Evolutionary conservation across 2,113 vertebrate species (phyloP).

Genomic region (Donacobius atricapilla): DNA sequence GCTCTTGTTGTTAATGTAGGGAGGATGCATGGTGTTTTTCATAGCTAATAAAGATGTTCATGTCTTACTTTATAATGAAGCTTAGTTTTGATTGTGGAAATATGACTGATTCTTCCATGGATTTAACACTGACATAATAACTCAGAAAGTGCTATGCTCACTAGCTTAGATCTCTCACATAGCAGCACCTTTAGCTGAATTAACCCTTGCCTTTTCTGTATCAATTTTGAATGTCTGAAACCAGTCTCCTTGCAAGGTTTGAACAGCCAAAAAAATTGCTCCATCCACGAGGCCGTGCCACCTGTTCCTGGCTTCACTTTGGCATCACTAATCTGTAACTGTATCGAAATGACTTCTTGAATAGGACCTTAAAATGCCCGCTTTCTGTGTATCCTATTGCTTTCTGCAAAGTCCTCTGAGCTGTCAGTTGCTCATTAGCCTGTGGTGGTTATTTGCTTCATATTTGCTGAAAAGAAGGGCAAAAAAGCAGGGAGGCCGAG

Average conservation of each 20-base stretch:
- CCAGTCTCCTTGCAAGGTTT: neutral
- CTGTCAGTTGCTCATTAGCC: neutral
- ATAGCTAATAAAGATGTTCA: conserved; percentile 10
- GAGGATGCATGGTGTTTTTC: neutral
- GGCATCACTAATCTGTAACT: neutral
- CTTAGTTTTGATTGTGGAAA: conserved; percentile 8
- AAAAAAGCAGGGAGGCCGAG: neutral
- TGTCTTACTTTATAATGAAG: neutral
- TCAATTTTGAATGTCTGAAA: neutral
- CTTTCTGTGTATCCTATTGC: neutral
- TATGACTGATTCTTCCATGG: neutral
- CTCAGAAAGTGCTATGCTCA: neutral
- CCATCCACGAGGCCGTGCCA: neutral
- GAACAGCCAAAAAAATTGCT: neutral
- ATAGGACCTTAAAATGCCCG: neutral
- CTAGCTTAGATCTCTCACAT: neutral
- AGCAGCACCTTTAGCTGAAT: neutral
- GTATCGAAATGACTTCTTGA: neutral
- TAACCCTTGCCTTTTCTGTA: neutral
- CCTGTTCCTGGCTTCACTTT: neutral
- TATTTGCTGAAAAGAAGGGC: neutral
- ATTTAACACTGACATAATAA: neutral
- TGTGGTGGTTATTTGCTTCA: neutral
- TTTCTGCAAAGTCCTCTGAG: neutral
- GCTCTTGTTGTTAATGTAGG: neutral